Percentiles rank a stretch among this genome's conserved stretches.
Conservation (phyloP, 2,113 vertebrate genomes). For the Chamaea fasciata region DNA sequence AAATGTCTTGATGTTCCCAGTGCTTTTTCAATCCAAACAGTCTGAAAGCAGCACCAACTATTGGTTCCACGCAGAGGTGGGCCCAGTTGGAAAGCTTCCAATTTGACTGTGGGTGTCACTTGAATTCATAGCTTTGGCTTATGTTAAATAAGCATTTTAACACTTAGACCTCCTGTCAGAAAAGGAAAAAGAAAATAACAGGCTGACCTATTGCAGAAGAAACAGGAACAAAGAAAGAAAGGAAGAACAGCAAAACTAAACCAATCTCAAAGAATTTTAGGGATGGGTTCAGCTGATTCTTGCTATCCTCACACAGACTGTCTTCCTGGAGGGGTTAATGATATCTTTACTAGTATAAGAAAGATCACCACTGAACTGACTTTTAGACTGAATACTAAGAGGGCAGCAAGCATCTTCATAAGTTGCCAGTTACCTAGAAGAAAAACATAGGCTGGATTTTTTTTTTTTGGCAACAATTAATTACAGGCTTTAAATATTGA, state of each 20-base stretch:
- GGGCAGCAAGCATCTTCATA: not conserved
- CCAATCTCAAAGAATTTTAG: not conserved
- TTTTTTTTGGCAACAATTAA: not conserved
- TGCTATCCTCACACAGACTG: not conserved
- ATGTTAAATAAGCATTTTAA: conserved; percentile 1
- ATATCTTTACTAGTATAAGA: not conserved
- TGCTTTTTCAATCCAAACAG: not conserved
- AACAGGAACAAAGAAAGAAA: not conserved
- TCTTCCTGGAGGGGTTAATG: not conserved
- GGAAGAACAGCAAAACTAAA: not conserved
- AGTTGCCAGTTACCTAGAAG: not conserved
- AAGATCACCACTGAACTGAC: not conserved
- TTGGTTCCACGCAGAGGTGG: not conserved
- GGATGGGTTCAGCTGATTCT: not conserved
- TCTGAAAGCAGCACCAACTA: not conserved
- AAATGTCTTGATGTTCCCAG: not conserved
- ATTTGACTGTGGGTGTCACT: not conserved
- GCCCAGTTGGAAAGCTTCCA: not conserved
- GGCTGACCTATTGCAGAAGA: not conserved
- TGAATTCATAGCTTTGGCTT: not conserved
- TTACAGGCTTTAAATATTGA: not conserved
- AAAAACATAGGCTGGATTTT: not conserved
- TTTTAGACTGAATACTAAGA: not conserved
- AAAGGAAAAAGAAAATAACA: not conserved
- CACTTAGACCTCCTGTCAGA: not conserved